Evolutionary conservation across 1,140 invertebrate species (phyloP).

Genomic region (Aphis craccivora): DNA sequence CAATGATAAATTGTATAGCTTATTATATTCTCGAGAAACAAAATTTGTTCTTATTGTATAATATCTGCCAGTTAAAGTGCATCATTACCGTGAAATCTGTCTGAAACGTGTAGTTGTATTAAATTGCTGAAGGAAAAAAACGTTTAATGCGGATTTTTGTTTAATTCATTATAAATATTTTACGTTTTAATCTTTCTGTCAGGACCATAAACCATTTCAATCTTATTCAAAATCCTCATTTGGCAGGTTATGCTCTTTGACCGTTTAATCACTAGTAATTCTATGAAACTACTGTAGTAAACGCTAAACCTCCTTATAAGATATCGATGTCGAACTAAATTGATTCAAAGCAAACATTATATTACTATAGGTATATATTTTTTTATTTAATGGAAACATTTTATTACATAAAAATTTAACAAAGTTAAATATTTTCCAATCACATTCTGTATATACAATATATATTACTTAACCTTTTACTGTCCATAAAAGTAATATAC

Average conservation of each 20-base stretch:
- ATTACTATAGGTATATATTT: neutral
- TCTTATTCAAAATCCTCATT: constrained; percentile 22
- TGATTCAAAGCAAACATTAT: neutral
- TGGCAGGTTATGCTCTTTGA: neutral
- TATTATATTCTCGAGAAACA: neutral
- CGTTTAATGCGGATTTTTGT: neutral
- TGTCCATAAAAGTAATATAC: neutral
- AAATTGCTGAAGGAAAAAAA: neutral
- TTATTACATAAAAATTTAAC: neutral
- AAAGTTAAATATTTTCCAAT: neutral
- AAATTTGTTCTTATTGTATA: constrained; percentile 6
- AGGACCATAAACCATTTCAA: constrained; percentile 20
- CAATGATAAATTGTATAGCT: constrained; percentile 23
- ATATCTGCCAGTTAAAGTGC: constrained; percentile 3
- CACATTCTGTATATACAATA: neutral
- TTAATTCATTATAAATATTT: constrained; percentile 35
- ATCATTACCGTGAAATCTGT: constrained; percentile 30
- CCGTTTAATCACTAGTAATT: neutral
- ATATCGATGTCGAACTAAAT: neutral
- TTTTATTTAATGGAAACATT: neutral
- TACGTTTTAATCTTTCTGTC: constrained; percentile 35
- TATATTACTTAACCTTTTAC: neutral
- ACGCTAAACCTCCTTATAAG: neutral
- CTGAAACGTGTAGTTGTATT: neutral
- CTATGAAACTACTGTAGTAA: neutral